A percentile compares a stretch with the other conserved stretches of the same genome.
Evolutionary conservation across 2,797 vertebrate genomes (phyloP).

Genomic region (Danio choprae): DNA sequence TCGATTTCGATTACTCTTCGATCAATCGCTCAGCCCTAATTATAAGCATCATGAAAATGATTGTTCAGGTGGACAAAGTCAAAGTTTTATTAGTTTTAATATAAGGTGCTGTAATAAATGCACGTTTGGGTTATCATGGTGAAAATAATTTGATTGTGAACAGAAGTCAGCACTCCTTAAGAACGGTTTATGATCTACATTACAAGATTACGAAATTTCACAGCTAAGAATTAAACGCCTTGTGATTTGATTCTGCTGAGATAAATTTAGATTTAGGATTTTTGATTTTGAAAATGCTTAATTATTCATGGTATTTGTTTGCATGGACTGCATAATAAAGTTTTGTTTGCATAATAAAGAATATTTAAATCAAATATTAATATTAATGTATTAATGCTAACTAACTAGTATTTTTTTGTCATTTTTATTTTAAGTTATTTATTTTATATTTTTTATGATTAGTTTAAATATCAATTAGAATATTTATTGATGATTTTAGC

Average conservation of each 20-base stretch:
- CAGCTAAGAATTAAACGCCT: neutral
- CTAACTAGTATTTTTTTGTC: no score
- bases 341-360: neutral
- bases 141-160: neutral
- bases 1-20: no score
- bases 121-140: neutral
- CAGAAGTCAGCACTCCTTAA: neutral
- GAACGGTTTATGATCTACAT: neutral
- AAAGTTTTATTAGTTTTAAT: neutral
- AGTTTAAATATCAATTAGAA: no score
- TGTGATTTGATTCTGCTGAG: neutral
- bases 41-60: no score
- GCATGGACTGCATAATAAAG: no score
- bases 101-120: neutral
- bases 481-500: no score
- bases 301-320: neutral
- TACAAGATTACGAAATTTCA: neutral
- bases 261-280: no score
- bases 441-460: no score
- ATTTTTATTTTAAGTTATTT: no score
- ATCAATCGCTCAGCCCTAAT: no score
- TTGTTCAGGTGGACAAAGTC: slow-evolving; percentile 9
- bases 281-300: neutral
- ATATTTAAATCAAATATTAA: neutral
- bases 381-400: no score